Conservation (phyloP, 2,888 invertebrate genomes). For the Erannis defoliaria region DNA sequence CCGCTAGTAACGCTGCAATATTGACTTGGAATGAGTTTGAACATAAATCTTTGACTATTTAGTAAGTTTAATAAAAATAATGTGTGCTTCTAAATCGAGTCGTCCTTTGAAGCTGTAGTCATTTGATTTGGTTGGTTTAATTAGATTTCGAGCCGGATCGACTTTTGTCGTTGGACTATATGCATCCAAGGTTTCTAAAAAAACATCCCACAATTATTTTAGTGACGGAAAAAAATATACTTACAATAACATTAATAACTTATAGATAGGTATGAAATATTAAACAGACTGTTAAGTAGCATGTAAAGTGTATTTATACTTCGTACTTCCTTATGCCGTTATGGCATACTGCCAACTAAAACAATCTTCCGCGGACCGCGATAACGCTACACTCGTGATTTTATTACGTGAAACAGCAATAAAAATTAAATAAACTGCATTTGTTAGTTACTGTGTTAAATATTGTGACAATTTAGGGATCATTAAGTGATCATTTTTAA, state of each 20-base stretch:
- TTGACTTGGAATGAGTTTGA: slow-evolving; percentile 12
- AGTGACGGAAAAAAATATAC: too few species aligned
- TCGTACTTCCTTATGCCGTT: slow-evolving; percentile 83
- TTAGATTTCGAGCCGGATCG: too few species aligned
- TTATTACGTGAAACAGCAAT: slow-evolving; percentile 74
- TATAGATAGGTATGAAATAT: slow-evolving; percentile 73
- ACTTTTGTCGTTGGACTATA: too few species aligned
- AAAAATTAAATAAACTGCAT: slow-evolving; percentile 69
- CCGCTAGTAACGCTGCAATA: slow-evolving; percentile 34
- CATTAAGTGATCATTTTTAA: too few species aligned
- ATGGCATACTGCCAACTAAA: slow-evolving; percentile 83
- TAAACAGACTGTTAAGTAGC: slow-evolving; percentile 80
- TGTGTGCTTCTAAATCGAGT: too few species aligned
- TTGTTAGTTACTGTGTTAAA: slow-evolving; percentile 44
- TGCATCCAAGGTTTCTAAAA: too few species aligned
- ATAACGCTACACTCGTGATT: slow-evolving; percentile 73
- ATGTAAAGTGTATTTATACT: slow-evolving; percentile 85
- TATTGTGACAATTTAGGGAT: neutral
- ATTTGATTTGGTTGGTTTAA: too few species aligned
- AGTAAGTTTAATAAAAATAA: too few species aligned
- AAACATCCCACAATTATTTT: neutral
- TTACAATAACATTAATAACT: slow-evolving; percentile 42
- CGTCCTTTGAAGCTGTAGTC: too few species aligned
- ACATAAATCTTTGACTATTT: slow-evolving; percentile 39
- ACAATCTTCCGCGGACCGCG: slow-evolving; percentile 79